Base-by-base conservation (phyloP, 2,888 invertebrate species). In the Carpatolechia fugitivella region DNA sequence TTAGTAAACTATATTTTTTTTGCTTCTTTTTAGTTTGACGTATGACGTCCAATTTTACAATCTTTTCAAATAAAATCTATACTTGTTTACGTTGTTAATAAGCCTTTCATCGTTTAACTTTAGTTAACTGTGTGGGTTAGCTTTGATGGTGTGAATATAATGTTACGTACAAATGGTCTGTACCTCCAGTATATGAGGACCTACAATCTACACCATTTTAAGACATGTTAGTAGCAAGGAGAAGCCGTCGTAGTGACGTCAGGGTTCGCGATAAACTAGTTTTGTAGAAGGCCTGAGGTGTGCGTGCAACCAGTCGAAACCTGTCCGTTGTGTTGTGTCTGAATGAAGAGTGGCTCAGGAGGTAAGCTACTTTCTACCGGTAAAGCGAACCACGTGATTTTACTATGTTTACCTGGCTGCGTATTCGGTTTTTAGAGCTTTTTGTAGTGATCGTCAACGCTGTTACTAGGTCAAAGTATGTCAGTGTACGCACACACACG, bases 351-450 rank as follows among this genome's bases (percentile, higher is more conserved):
- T 82, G 79, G 84, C 78, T 73, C 80, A 83, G 79, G 84, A 85
- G 84, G 85, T 82, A 82, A 81, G 82, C 86, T 85, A 87, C 88
- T 89, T 89, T 89, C 89, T 89, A 89, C 82, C 78, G 74, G 78
- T 74, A 65, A 74, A 65, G 64, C 66, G 62, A n/a, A 60, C 71
- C 79, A 80, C 76, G 78, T 79, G 76, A 78, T 66, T 61, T 65
- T 68, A 65, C 62, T 68, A 70, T 72, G 73, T 74, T 77, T 75
- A 76, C 72, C 65, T 16, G 16, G n/a, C 16, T n/a, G 49, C 18
- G 49, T 48, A 48, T 48, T 48, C 31, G 48, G 33, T 35, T 49
- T 49, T 50, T 38, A 50, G 50, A 50, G 50, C 50, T 50, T 50
- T 38, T 50, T 38, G 36, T 50, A 0, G 35, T 20, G 49, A 20